Conservation (phyloP, 2,797 vertebrate species). For the Cyprinodon diabolis region DNA sequence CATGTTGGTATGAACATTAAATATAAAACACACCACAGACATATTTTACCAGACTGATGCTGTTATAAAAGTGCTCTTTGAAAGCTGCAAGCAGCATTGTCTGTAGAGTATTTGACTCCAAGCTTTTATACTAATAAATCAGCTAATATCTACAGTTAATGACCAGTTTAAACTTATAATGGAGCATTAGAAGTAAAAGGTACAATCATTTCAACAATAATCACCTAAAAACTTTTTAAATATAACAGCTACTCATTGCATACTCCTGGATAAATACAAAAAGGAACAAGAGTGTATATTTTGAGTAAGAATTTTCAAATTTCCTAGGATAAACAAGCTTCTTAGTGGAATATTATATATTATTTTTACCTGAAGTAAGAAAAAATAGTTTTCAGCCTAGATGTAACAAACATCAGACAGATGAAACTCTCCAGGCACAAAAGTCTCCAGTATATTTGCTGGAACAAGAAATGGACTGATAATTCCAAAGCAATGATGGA, state of each 20-base stretch:
- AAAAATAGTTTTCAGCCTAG: neutral
- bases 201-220: neutral
- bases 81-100: neutral
- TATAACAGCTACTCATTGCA: neutral
- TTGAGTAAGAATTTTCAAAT: no score
- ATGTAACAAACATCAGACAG: constrained; percentile 2
- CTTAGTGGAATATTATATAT: no score
- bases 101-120: neutral
- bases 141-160: no score
- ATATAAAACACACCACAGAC: neutral
- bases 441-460: neutral
- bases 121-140: neutral
- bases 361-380: no score
- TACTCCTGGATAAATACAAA: neutral
- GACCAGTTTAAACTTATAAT: neutral
- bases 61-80: neutral
- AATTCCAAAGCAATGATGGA: neutral
- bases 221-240: neutral
- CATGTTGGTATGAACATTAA: neutral
- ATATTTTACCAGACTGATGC: neutral
- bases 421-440: neutral
- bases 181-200: neutral
- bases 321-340: no score
- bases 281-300: no score
- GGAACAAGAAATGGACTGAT: neutral